Evolutionary conservation across 2,888 invertebrate species (phyloP).

Genomic region (Mythimna lalbum): DNA sequence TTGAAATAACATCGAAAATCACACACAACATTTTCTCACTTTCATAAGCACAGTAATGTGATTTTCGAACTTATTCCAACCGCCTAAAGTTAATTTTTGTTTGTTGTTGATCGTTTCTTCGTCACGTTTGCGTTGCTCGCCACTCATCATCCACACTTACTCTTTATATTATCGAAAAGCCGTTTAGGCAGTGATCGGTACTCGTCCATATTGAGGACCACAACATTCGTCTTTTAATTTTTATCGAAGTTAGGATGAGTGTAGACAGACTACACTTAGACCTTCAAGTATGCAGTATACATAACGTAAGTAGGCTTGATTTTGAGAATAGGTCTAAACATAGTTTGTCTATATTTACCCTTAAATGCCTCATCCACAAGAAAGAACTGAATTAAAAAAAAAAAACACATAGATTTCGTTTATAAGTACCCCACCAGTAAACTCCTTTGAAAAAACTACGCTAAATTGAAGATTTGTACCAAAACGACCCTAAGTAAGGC

Average conservation of each 20-base stretch:
- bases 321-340: not conserved
- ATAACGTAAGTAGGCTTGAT: not conserved
- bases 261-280: conserved; percentile 15
- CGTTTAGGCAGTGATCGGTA: conserved; percentile 61
- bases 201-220: conserved; percentile 51
- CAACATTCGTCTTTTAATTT: conserved; percentile 39
- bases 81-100: not conserved
- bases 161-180: conserved; percentile 52
- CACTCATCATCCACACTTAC: conserved; percentile 38
- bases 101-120: not conserved
- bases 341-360: conserved; percentile 18
- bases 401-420: not conserved
- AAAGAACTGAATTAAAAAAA: not conserved
- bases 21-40: not conserved
- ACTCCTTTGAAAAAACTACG: too few species aligned
- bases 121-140: conserved; percentile 17
- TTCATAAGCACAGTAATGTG: not conserved
- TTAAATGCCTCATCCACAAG: conserved; percentile 26
- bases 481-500: too few species aligned
- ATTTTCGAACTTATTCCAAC: conserved; percentile 6
- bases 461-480: too few species aligned
- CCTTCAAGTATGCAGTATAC: not conserved
- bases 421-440: not conserved
- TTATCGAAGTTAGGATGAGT: conserved; percentile 34
- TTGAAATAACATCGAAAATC: conserved; percentile 5